phyloP scores from a whole-genome alignment of 2,888 invertebrate genomes.

The Troglohyphantes excavatus region DNA sequence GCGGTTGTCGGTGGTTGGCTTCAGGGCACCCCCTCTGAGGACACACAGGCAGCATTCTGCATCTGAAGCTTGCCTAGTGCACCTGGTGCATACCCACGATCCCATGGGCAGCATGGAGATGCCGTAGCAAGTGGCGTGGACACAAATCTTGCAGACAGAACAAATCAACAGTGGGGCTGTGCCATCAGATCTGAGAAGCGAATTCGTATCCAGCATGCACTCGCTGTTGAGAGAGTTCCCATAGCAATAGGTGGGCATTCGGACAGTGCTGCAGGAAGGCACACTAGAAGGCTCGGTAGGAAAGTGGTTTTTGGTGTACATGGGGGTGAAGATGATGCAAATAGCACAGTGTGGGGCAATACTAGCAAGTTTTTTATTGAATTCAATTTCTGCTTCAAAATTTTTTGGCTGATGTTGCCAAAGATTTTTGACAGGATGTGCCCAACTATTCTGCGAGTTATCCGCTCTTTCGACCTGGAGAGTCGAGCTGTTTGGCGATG shows the following conservation, averaged over 20 bases:
- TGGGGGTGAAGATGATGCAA: constrained; percentile 84
- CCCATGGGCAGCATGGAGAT: constrained; percentile 58
- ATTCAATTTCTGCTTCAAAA: constrained; percentile 83
- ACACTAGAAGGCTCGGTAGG: constrained; percentile 33
- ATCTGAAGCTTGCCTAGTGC: constrained; percentile 55
- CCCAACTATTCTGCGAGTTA: constrained; percentile 81
- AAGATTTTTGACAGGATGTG: constrained; percentile 82
- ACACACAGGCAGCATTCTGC: constrained; percentile 85
- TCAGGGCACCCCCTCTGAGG: constrained; percentile 84
- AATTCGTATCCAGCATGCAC: constrained; percentile 61
- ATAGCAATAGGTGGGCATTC: constrained; percentile 74
- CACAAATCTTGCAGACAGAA: constrained; percentile 85
- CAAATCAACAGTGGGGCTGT: constrained; percentile 84
- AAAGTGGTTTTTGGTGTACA: constrained; percentile 54
- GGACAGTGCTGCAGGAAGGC: constrained; percentile 64
- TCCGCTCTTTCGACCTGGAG: constrained; percentile 57
- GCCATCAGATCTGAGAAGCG: constrained; percentile 78
- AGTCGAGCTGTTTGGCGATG: constrained; percentile 15
- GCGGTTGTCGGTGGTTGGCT: constrained; percentile 82
- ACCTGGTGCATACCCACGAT: constrained; percentile 79
- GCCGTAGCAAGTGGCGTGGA: constrained; percentile 84
- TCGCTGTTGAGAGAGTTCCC: constrained; percentile 59
- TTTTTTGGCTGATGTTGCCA: constrained; percentile 83
- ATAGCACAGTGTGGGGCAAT: constrained; percentile 86
- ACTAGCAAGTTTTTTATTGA: constrained; percentile 84